Base-by-base conservation (phyloP, 2,113 vertebrate genomes). In the Myotis lucifugus region DNA sequence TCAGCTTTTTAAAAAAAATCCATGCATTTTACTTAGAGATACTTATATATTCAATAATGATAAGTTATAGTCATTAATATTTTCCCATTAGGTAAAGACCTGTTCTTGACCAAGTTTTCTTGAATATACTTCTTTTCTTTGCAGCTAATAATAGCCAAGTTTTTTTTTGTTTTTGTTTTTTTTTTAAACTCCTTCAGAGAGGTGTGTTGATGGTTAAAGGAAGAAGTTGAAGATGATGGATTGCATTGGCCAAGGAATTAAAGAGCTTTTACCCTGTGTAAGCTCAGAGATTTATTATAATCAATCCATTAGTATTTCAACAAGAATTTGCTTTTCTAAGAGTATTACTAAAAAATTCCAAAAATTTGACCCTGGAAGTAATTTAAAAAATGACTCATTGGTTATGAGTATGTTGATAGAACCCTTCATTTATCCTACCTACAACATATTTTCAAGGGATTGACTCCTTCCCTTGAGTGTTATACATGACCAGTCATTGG, bases 331-430 rank as follows among this genome's bases (percentile, higher is more conserved):
- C 37, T 93, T 89, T 93, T 61, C 40, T 66, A 84, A 74, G 64
- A 89, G 37, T 59, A 83, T 93, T 86, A 70, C 59, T 91, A 19
- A 85, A 93, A 42, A 69, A 90, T 93, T 95, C 61, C 8, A 87
- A 90, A 91, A 72, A 82, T 34, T 70, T 94, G 87, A 73, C 76
- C 40, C 89, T 73, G 54, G 27, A 90, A n/a, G n/a, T 88, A 91
- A 81, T 87, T 95, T 81, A 56, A 86, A 96, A 77, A 50, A 6
- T 70, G 25, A 48, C 9, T 87, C 37, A 48, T 54, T 48, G n/a
- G 11, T 94, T 88, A 29, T n/a, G 40, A 70, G 27, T 72, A 4
- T 87, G 29, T 40, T 91, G 64, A 73, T 79, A 48, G 52, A 87
- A 87, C 67, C 6, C 21, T 93, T 96, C 84, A 42, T 84, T 52